Base-by-base conservation (phyloP, 1,140 invertebrate genomes). In the Scaptomyza hsui region DNA sequence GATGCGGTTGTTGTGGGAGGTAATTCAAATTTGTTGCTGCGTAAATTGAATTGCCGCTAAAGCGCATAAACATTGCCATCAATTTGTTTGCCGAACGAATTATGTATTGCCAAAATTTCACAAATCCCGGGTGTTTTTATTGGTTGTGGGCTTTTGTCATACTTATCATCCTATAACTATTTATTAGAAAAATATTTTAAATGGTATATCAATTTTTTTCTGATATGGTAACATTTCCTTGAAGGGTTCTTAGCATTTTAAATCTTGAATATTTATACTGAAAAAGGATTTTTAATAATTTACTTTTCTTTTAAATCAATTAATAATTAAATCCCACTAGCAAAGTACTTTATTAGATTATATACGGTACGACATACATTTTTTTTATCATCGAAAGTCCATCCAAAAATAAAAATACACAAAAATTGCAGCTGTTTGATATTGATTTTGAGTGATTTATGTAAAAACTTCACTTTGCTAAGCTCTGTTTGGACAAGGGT, bases 11-110 rank as follows among this genome's bases (percentile, higher is more conserved):
- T 72, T 57, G 49, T 55, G 65, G 78, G 73, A 70, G 78, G 73
- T 82, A 81, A 77, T 69, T 73, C 63, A 69, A 81, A 81, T 81
- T 81, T 69, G 78, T 81, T 81, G 69, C 59, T 72, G 77, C 73
- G 78, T 63, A 76, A 68, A 80, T 81, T 68, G 69, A 81, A 81
- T 78, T 60, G 74, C 77, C 62, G 48, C 57, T 60, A 73, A 77
- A 70, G 56, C 74, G 56, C 52, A 81, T 77, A 77, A 73, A 59
- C 73, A 81, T 81, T 77, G 73, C 78, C 74, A 81, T 74, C 73
- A 82, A 74, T 74, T 82, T 74, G 74, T 71, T 74, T 63, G 57
- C 41, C 63, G 74, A 82, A 78, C 78, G 74, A 82, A 78, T 82
- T 81, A 81, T 81, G 78, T 67, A 81, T 77, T 73, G 69, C 29